These are phyloP conservation scores for Melanotaenia pygmaea DNA, from an alignment of 2,797 vertebrate species.

Conservation along the genomic window DNA sequence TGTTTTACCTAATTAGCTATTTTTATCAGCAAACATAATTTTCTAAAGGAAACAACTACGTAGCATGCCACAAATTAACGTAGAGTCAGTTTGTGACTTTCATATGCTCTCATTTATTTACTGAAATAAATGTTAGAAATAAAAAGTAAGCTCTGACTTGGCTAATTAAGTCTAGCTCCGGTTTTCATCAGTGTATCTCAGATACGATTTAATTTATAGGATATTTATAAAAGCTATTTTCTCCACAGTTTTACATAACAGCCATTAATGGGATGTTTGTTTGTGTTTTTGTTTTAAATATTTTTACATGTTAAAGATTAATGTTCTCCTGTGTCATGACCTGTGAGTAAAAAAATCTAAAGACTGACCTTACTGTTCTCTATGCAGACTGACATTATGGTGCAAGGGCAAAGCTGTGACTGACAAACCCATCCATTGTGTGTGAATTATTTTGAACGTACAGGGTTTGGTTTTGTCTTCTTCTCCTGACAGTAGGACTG, in stretches of 20 bases:
- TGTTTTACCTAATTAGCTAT: no score
- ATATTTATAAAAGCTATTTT: conserved; percentile 8
- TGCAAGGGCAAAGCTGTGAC: neutral
- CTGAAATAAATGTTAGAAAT: no score
- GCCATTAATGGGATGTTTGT: neutral
- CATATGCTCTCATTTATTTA: no score
- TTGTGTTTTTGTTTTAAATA: neutral
- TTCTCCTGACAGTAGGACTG: conserved; percentile 45
- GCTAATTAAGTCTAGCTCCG: conserved; percentile 9
- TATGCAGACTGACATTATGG: neutral
- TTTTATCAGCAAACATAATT: no score
- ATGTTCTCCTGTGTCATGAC: neutral
- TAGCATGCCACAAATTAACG: no score
- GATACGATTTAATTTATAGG: neutral
- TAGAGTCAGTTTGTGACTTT: no score
- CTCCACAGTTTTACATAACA: neutral
- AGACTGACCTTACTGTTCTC: neutral
- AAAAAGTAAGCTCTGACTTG: conserved; percentile 8
- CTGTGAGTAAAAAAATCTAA: neutral
- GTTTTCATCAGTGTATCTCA: conserved; percentile 1
- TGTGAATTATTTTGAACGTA: conserved; percentile 12
- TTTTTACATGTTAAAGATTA: neutral
- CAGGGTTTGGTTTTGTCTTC: conserved; percentile 36
- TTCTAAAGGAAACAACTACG: no score
- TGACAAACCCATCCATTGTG: conserved; percentile 25